phyloP scores from a whole-genome alignment of 1,140 invertebrate species.

The Drosophila ficusphila region DNA sequence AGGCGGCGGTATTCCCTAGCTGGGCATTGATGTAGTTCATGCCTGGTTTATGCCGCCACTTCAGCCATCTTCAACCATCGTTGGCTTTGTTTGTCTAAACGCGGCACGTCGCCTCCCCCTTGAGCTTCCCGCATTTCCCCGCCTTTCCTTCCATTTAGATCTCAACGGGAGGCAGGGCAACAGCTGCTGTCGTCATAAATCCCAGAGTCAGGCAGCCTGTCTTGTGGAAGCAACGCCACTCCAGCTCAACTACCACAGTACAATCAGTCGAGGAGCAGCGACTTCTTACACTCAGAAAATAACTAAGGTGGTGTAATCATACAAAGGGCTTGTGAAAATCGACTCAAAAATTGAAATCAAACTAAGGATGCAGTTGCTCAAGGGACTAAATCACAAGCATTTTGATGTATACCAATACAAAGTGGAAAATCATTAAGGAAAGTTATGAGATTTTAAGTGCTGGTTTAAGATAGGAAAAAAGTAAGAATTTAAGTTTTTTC shows the following conservation, averaged over 20 bases:
- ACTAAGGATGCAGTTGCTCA: no score
- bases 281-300: neutral
- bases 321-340: no score
- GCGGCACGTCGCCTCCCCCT: slow-evolving; percentile 40
- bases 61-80: slow-evolving; percentile 11
- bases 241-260: slow-evolving; percentile 31
- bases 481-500: no score
- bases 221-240: slow-evolving; percentile 23
- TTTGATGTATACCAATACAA: no score
- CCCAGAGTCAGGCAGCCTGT: slow-evolving; percentile 39
- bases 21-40: slow-evolving; percentile 4
- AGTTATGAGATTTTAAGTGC: no score
- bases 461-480: no score
- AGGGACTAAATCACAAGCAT: no score
- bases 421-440: no score
- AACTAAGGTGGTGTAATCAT: neutral
- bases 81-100: slow-evolving; percentile 53
- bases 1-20: slow-evolving; percentile 29
- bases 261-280: slow-evolving; percentile 55
- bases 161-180: slow-evolving; percentile 43
- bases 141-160: slow-evolving; percentile 5
- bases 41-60: neutral
- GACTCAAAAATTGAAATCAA: no score
- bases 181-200: slow-evolving; percentile 76
- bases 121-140: neutral